phyloP scores from a whole-genome alignment of 92 coral and sea anemone species.

The Chrysogorgia sp. region DNA sequence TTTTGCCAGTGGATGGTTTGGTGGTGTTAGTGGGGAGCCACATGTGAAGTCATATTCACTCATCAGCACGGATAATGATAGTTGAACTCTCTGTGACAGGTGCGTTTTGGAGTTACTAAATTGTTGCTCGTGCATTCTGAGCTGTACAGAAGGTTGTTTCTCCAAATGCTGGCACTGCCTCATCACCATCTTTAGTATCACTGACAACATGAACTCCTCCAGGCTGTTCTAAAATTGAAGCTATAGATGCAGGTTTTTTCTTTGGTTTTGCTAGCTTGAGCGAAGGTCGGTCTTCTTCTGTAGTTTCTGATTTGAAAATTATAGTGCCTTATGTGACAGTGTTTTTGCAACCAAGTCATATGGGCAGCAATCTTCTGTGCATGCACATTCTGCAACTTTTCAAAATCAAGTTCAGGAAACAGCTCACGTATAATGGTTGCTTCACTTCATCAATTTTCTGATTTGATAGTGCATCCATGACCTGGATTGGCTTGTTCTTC shows the following conservation, averaged over 20 bases:
- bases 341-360: conserved; percentile 41
- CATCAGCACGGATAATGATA: too few relatives aligned
- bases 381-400: conserved; percentile 49
- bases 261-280: conserved; percentile 13
- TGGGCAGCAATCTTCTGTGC: conserved; percentile 35
- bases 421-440: conserved; percentile 26
- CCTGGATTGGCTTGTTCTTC: conserved; percentile 13
- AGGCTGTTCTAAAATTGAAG: too few relatives aligned
- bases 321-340: conserved; percentile 57
- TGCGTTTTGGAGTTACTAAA: conserved; percentile 17
- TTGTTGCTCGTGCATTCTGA: conserved; percentile 53
- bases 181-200: neutral
- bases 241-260: neutral
- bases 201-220: neutral
- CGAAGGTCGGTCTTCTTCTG: conserved; percentile 52
- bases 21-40: too few relatives aligned
- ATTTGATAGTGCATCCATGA: too few relatives aligned
- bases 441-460: conserved; percentile 10
- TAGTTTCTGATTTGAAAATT: conserved; percentile 57
- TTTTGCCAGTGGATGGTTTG: too few relatives aligned
- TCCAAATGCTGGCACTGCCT: neutral
- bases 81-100: too few relatives aligned
- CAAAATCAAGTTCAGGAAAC: conserved; percentile 51
- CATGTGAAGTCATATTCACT: too few relatives aligned
- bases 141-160: conserved; percentile 15